Base-by-base conservation (phyloP, 2,888 invertebrate species). In the Helleia helle region DNA sequence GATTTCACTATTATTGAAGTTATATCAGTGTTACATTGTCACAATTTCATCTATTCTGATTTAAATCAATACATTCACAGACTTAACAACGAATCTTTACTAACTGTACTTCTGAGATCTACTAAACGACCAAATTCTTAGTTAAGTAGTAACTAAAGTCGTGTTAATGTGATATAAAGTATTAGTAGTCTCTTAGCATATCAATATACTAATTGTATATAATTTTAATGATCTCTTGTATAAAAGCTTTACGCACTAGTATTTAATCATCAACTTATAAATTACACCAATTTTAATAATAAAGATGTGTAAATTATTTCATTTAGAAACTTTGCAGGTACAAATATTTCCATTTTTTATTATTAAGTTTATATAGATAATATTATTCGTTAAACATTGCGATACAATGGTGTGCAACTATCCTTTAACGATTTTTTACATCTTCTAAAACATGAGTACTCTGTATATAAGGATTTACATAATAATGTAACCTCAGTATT, bases 31-130 rank as follows among this genome's bases (percentile, higher is more conserved):
- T n/a, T n/a, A n/a, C n/a, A n/a, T n/a, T n/a, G n/a, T n/a, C n/a
- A n/a, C n/a, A n/a, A n/a, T n/a, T n/a, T n/a, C n/a, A n/a, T n/a
- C n/a, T n/a, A n/a, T n/a, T n/a, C n/a, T n/a, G n/a, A n/a, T n/a
- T n/a, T n/a, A n/a, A n/a, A n/a, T n/a, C n/a, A n/a, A 36, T 36
- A 29, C 37, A 7, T 9, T 30, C 34, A 43, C 22, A n/a, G 36
- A 47, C 39, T 42, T 34, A 36, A 48, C 50, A 50, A 50, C 50
- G 50, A 50, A 50, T 39, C 25, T 41, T 30, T 30, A n/a, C n/a
- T n/a, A 15, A 8, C 34, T 41, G 25, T 41, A 40, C 43, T 13
- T 40, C 22, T 40, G 44, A 47, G 50, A 50, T 50, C 50, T 47
- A 41, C 31, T 31, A 15, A 46, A 48, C 46, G 50, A 44, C 50